Base-by-base conservation (phyloP, 2,797 vertebrate species). In the Borostomias antarcticus region DNA sequence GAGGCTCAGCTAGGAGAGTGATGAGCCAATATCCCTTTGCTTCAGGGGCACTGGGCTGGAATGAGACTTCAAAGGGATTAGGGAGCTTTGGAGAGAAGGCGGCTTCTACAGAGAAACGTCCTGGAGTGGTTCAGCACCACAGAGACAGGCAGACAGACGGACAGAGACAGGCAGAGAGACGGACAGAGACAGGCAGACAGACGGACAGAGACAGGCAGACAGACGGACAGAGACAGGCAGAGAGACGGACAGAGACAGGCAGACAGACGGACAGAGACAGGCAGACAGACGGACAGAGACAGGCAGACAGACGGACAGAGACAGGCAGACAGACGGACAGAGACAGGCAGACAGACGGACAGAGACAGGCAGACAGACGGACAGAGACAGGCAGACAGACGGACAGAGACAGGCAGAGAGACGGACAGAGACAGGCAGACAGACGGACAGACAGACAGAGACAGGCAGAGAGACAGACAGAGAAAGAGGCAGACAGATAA, bases 331-430 rank as follows among this genome's bases (percentile, higher is more conserved):
- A n/a, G n/a, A n/a, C n/a, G n/a, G n/a, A n/a, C n/a, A n/a, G n/a
- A n/a, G n/a, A n/a, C n/a, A n/a, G 23, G 61, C 25, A 51, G 10
- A 29, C 23, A 45, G n/a, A 35, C 0, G 51, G 25, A 37, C 21
- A 26, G 0, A 26, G 3, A 25, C 9, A n/a, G 8, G 11, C 23
- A 40, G 3, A 2, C 13, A 50, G 23, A 28, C 26, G 45, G 33
- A n/a, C n/a, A n/a, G n/a, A 91, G 95, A 95, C 89, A 98, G 96
- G 97, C 59, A 99, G 79, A n/a, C n/a, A n/a, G n/a, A n/a, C n/a
- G n/a, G n/a, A n/a, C n/a, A n/a, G n/a, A n/a, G n/a, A n/a, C n/a
- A n/a, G 23, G 61, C 25, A 51, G 10, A 29, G 17, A 45, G n/a
- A 35, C 0, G 51, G 25, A 37, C 21, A 26, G 0, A 26, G 3